phyloP scores from a whole-genome alignment of 1,140 invertebrate genomes.

The Artemia franciscana region DNA sequence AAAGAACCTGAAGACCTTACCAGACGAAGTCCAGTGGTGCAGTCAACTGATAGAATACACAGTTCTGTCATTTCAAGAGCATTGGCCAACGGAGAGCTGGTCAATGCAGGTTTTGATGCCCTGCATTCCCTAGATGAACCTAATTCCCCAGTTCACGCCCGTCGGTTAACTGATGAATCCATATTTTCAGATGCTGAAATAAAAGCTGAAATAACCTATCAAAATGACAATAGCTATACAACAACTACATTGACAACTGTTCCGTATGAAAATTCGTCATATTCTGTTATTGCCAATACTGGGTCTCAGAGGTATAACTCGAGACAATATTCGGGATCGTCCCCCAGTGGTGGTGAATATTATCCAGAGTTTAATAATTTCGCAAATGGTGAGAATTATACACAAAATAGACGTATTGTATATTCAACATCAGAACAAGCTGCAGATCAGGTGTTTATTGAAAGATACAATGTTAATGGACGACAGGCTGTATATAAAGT shows the following conservation, averaged over 20 bases:
- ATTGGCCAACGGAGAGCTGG: conserved; percentile 13
- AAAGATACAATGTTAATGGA: neutral
- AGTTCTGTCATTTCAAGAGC: conserved; percentile 11
- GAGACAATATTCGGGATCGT: neutral
- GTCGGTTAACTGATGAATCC: neutral
- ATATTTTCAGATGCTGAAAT: neutral
- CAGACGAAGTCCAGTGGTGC: conserved; percentile 24
- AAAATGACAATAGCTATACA: neutral
- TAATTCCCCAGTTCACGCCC: neutral
- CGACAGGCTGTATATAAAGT: neutral
- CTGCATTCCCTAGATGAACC: neutral
- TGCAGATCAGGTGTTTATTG: neutral
- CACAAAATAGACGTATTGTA: neutral
- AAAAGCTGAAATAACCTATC: neutral
- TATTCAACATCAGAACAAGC: neutral
- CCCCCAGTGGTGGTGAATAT: neutral
- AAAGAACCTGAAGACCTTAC: conserved; percentile 35
- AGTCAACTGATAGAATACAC: conserved; percentile 22
- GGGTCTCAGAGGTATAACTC: neutral
- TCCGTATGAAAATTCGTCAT: neutral
- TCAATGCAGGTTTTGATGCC: conserved; percentile 3
- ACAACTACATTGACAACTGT: neutral
- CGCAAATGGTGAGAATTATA: neutral
- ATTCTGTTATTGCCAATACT: neutral
- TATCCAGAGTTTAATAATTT: neutral